These are phyloP conservation scores for Apis laboriosa DNA, from an alignment of 1,140 invertebrate genomes.

Conservation along the genomic window DNA sequence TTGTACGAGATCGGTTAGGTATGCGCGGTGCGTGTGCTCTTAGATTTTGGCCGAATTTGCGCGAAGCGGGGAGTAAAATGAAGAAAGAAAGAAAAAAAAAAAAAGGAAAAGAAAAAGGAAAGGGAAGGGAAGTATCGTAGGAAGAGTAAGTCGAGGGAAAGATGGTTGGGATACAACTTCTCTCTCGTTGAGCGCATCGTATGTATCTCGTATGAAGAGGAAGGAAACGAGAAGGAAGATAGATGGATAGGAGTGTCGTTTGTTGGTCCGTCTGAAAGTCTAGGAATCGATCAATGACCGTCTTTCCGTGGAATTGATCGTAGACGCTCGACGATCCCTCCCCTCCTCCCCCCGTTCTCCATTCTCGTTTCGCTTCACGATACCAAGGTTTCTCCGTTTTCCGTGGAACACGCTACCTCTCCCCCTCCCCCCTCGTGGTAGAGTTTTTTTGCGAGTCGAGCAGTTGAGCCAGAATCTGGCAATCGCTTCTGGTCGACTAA, in stretches of 20 bases:
- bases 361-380: not conserved
- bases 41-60: no score
- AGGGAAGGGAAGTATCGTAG: no score
- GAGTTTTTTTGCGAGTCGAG: slow-evolving; percentile 26
- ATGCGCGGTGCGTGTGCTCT: no score
- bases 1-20: no score
- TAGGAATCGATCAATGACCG: slow-evolving; percentile 58
- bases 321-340: slow-evolving; percentile 39
- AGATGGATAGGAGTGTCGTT: not conserved
- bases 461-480: slow-evolving; percentile 16
- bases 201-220: not conserved
- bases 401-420: slow-evolving; percentile 37
- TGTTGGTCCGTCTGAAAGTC: slow-evolving; percentile 36
- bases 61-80: no score
- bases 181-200: no score
- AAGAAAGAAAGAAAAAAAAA: no score
- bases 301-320: slow-evolving; percentile 56
- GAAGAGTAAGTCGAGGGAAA: no score
- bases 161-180: no score
- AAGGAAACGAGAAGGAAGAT: slow-evolving; percentile 23
- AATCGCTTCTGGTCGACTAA: slow-evolving; percentile 18
- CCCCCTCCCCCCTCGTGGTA: not conserved
- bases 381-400: slow-evolving; percentile 31
- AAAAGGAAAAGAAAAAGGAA: no score
- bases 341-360: not conserved